Percentiles rank a stretch among this genome's conserved stretches.
phyloP scores from a whole-genome alignment of 2,113 vertebrate genomes.

The Choloepus hoffmanni region DNA sequence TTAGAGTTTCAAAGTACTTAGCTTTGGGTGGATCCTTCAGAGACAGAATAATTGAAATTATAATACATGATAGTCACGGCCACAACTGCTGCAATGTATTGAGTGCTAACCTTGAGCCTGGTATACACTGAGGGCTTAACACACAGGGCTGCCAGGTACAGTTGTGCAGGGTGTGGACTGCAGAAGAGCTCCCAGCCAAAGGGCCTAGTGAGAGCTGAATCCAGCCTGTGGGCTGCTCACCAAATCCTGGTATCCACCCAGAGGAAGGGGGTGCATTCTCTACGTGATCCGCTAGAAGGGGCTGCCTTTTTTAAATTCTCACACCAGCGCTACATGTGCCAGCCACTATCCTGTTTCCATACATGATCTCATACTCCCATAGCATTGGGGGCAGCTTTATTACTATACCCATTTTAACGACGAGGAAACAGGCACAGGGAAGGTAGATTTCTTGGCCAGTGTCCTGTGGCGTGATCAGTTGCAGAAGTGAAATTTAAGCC shows the following conservation, averaged over 20 bases:
- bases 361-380: accelerated
- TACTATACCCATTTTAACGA: neutral
- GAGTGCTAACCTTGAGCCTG: neutral
- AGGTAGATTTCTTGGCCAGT: neutral
- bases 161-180: neutral
- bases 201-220: neutral
- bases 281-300: accelerated
- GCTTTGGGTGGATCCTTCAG: neutral
- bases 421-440: neutral
- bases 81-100: accelerated
- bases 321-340: accelerated
- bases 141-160: neutral
- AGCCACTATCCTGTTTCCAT: too few relatives aligned
- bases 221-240: neutral
- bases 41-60: neutral
- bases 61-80: neutral
- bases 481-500: neutral
- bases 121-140: neutral
- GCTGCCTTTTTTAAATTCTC: neutral
- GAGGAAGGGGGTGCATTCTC: neutral
- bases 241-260: too few relatives aligned
- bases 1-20: neutral
- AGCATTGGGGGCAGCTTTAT: neutral
- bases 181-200: neutral
- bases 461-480: neutral